Evolutionary conservation across 1,140 invertebrate species (phyloP).

Genomic region (Drosophila jambulina): DNA sequence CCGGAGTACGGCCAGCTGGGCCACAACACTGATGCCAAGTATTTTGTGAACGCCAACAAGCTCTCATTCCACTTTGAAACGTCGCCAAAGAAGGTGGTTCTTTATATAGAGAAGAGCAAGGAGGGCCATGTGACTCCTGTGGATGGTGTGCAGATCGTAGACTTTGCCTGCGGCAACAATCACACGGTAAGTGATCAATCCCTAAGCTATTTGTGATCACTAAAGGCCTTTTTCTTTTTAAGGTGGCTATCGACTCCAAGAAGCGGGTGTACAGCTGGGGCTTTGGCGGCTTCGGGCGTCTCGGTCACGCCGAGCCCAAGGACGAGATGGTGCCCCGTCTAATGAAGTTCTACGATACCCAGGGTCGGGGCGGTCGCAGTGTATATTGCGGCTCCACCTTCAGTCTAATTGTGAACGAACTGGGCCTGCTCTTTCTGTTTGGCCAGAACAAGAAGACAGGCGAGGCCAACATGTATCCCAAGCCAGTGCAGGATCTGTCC

Average conservation of each 20-base stretch:
- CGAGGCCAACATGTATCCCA: slow-evolving; percentile 98
- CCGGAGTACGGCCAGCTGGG: slow-evolving; percentile 97
- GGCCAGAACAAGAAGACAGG: slow-evolving; percentile 96
- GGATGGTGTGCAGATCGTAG: slow-evolving; percentile 94
- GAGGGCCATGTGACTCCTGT: slow-evolving; percentile 94
- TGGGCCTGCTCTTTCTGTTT: slow-evolving; percentile 93
- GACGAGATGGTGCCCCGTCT: slow-evolving; percentile 96
- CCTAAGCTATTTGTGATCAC: not conserved
- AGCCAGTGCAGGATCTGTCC: slow-evolving; percentile 95
- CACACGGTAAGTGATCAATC: slow-evolving; percentile 89
- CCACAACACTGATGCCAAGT: slow-evolving; percentile 97
- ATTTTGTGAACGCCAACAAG: slow-evolving; percentile 95
- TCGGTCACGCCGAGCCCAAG: slow-evolving; percentile 96
- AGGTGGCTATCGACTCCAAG: slow-evolving; percentile 94
- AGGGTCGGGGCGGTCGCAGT: slow-evolving; percentile 91
- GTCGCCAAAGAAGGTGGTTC: slow-evolving; percentile 92
- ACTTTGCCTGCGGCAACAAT: slow-evolving; percentile 95
- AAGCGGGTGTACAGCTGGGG: slow-evolving; percentile 97
- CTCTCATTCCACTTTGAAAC: slow-evolving; percentile 94
- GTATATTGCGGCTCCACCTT: slow-evolving; percentile 94
- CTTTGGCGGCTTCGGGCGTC: slow-evolving; percentile 96
- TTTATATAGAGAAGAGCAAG: slow-evolving; percentile 95
- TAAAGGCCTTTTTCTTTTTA: not conserved
- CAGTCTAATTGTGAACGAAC: slow-evolving; percentile 93
- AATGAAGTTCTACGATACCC: slow-evolving; percentile 95